Conservation (phyloP, 2,113 vertebrate genomes). For the Cyanistes caeruleus region DNA sequence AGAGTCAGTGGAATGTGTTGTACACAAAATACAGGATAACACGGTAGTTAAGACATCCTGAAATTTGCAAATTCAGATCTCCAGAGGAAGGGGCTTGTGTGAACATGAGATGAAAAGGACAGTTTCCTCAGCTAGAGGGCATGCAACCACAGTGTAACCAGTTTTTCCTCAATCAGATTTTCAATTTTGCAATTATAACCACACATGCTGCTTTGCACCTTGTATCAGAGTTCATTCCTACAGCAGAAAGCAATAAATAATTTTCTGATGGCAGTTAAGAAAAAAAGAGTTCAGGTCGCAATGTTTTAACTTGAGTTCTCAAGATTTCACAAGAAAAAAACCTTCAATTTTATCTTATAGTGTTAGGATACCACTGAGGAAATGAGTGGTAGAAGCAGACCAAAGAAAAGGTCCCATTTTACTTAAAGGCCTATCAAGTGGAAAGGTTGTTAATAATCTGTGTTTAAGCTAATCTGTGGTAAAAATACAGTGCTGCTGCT, state of each 20-base stretch:
- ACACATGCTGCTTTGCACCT: not conserved
- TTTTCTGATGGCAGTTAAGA: not conserved
- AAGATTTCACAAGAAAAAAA: not conserved
- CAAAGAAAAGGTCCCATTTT: not conserved
- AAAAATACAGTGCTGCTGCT: not conserved
- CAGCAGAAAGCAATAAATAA: not conserved
- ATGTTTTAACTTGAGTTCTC: accelerated
- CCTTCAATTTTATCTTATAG: not conserved
- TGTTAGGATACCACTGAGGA: not conserved
- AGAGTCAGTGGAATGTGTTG: not conserved
- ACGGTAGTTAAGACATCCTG: not conserved
- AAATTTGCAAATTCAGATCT: not conserved
- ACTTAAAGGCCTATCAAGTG: not conserved
- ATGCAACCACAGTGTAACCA: not conserved
- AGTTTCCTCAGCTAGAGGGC: constrained; percentile 5
- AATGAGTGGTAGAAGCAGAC: not conserved
- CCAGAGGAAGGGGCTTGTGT: not conserved
- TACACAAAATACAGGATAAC: not conserved
- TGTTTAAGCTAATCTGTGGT: not conserved
- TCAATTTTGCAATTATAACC: not conserved
- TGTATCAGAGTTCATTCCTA: not conserved
- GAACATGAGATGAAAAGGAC: not conserved
- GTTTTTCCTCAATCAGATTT: not conserved
- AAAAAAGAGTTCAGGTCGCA: not conserved
- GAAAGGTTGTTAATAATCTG: not conserved